phyloP scores from a whole-genome alignment of 2,797 vertebrate species.

The Coranthus polyacanthus region DNA sequence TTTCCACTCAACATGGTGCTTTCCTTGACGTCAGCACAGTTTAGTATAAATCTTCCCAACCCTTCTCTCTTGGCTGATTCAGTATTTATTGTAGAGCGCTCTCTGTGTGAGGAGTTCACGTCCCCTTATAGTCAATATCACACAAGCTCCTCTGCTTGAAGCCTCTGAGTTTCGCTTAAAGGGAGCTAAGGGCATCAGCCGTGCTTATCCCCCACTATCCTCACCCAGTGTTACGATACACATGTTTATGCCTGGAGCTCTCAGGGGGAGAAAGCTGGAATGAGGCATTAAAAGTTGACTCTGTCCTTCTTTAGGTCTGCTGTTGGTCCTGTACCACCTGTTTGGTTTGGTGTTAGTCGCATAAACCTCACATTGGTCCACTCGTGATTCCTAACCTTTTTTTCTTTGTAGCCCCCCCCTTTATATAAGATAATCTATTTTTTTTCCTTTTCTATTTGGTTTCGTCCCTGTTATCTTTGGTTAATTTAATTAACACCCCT shows the following conservation, averaged over 20 bases:
- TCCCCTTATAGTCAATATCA: conserved; percentile 5
- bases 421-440: too few species aligned
- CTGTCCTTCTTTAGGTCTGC: conserved; percentile 5
- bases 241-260: neutral
- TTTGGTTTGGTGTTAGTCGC: conserved; percentile 9
- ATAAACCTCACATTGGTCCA: neutral
- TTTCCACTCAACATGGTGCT: conserved; percentile 40
- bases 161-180: conserved; percentile 2
- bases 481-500: too few species aligned
- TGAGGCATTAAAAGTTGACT: neutral
- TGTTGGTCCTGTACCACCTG: conserved; percentile 11
- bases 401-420: too few species aligned
- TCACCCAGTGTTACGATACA: neutral
- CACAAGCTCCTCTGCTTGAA: neutral
- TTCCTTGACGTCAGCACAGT: conserved; percentile 27
- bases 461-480: too few species aligned
- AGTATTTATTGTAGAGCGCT: conserved; percentile 39
- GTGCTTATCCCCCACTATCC: neutral
- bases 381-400: too few species aligned
- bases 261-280: neutral
- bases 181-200: neutral
- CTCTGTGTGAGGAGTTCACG: conserved; percentile 6
- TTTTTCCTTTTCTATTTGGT: too few species aligned
- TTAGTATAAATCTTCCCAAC: conserved; percentile 43
- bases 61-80: conserved; percentile 30